Conservation (phyloP, 2,888 invertebrate species). For the Apantesis nais region DNA sequence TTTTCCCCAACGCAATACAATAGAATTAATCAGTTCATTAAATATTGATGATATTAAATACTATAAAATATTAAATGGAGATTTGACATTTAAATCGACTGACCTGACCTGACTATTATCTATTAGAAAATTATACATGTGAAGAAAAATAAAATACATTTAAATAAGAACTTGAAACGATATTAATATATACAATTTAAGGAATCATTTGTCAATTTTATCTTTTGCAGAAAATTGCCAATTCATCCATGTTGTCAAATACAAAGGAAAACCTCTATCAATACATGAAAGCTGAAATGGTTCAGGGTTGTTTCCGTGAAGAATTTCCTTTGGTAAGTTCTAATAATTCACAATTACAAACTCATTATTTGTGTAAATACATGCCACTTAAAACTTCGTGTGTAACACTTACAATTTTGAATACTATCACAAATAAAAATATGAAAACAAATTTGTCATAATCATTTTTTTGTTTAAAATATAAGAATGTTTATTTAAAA, state of each 20-base stretch:
- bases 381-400: not conserved
- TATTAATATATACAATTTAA: conserved; percentile 1
- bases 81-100: not conserved
- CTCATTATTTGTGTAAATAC: not conserved
- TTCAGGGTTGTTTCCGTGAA: conserved; percentile 16
- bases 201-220: conserved; percentile 6
- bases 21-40: not conserved
- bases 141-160: not conserved
- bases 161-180: not conserved
- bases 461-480: not conserved
- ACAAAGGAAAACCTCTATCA: conserved; percentile 5
- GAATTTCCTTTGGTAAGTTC: not conserved
- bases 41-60: not conserved
- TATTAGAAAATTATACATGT: not conserved
- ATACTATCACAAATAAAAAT: not conserved
- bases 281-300: conserved; percentile 5
- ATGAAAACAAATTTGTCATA: not conserved
- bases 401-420: not conserved
- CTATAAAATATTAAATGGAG: not conserved
- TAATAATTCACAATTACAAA: not conserved
- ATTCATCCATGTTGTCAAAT: conserved; percentile 9
- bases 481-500: not conserved
- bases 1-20: not conserved
- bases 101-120: too few species aligned
- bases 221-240: conserved; percentile 13